Evolutionary conservation across 1,140 invertebrate species (phyloP).

Genomic region (Aphidius gifuensis): DNA sequence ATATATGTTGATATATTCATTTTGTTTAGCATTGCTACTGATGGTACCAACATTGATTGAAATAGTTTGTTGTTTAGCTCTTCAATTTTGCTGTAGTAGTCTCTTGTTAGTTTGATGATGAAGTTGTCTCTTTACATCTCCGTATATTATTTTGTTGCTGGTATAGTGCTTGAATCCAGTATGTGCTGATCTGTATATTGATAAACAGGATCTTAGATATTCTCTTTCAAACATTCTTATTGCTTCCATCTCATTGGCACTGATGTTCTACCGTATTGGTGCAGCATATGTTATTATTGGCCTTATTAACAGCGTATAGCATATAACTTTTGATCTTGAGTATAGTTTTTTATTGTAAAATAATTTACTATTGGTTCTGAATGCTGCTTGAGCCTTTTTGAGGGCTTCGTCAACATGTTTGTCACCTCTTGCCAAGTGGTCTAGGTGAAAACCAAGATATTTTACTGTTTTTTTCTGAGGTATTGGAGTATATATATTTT

Average conservation of each 20-base stretch:
- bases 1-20: neutral
- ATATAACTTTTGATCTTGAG: slow-evolving; percentile 1
- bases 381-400: neutral
- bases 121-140: slow-evolving; percentile 14
- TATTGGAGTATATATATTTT: neutral
- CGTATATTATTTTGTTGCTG: slow-evolving; percentile 17
- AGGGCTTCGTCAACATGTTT: slow-evolving; percentile 11
- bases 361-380: too few species aligned
- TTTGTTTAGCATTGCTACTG: too few species aligned
- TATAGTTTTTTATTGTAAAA: neutral
- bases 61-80: neutral
- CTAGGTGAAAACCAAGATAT: slow-evolving; percentile 18
- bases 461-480: slow-evolving; percentile 14
- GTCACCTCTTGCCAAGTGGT: slow-evolving; percentile 3
- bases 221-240: neutral
- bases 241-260: neutral
- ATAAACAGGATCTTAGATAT: neutral
- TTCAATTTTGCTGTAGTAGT: slow-evolving; percentile 7
- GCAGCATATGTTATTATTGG: slow-evolving; percentile 27
- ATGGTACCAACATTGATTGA: neutral
- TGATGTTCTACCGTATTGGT: slow-evolving; percentile 24
- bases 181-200: neutral
- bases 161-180: neutral
- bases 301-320: slow-evolving; percentile 19
- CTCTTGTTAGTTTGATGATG: slow-evolving; percentile 16